Evolutionary conservation across 2,797 vertebrate species (phyloP).

Genomic region (Poeciliopsis gracilis): DNA sequence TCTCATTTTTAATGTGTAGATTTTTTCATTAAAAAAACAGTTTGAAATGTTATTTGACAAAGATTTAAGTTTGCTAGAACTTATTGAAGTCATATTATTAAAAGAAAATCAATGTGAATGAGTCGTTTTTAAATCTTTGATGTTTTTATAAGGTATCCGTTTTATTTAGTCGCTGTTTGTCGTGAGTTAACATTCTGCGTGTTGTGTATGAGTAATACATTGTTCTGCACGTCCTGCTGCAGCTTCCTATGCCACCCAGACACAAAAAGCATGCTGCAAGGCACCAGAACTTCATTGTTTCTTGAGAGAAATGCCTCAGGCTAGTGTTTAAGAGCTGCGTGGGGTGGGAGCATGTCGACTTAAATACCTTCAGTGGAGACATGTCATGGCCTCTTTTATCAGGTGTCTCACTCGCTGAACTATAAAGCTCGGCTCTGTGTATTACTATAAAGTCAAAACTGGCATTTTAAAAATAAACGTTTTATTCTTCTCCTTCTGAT

Average conservation of each 20-base stretch:
- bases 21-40: no score
- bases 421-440: slow-evolving; percentile 73
- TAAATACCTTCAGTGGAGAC: slow-evolving; percentile 78
- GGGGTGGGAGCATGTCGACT: slow-evolving; percentile 77
- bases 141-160: neutral
- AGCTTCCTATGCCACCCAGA: slow-evolving; percentile 54
- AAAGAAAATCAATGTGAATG: no score
- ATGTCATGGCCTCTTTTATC: slow-evolving; percentile 78
- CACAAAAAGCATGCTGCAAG: slow-evolving; percentile 59
- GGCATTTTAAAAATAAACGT: slow-evolving; percentile 49
- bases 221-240: slow-evolving; percentile 39
- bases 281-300: slow-evolving; percentile 71
- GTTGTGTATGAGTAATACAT: slow-evolving; percentile 19
- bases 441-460: slow-evolving; percentile 70
- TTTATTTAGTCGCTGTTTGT: neutral
- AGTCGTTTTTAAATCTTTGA: no score
- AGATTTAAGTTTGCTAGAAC: no score
- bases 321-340: slow-evolving; percentile 74
- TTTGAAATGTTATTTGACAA: no score
- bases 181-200: slow-evolving; percentile 7
- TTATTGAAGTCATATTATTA: no score
- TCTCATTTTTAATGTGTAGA: no score
- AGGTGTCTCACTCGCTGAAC: slow-evolving; percentile 72
- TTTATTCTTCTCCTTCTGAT: slow-evolving; percentile 56
- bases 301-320: slow-evolving; percentile 72